phyloP scores from a whole-genome alignment of 2,797 vertebrate species.

The Nothura maculosa region DNA sequence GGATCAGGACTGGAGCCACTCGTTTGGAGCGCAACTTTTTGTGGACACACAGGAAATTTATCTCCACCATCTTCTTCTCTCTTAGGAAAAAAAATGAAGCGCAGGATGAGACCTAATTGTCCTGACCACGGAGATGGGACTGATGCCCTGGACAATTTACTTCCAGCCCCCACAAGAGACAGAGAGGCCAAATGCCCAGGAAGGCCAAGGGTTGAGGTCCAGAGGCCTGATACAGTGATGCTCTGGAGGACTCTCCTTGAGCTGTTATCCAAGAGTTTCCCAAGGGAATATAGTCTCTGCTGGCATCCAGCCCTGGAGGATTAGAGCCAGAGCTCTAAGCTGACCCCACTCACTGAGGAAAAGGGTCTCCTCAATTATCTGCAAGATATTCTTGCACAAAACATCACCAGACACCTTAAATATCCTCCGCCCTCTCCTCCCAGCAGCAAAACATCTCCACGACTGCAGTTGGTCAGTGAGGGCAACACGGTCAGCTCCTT shows the following conservation, averaged over 20 bases:
- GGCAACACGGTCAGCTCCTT: rapidly evolving
- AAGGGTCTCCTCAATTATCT: rapidly evolving
- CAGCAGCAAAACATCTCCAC: neutral
- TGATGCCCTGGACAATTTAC: neutral
- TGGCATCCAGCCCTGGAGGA: neutral
- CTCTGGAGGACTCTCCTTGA: neutral
- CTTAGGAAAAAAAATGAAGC: conserved; percentile 73
- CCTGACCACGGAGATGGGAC: neutral
- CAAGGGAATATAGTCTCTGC: neutral
- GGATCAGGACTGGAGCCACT: conserved; percentile 95
- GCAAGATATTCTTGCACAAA: neutral
- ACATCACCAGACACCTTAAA: neutral
- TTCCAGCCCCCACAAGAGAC: neutral
- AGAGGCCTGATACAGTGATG: neutral
- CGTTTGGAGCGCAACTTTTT: conserved; percentile 98
- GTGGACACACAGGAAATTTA: conserved; percentile 98
- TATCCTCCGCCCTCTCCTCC: neutral
- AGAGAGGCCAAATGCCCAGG: neutral
- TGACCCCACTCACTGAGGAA: neutral
- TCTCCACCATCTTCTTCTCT: conserved; percentile 99
- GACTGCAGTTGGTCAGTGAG: neutral
- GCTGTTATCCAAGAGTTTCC: neutral
- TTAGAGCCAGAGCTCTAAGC: neutral
- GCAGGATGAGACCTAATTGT: neutral
- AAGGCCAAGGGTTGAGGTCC: neutral